phyloP scores from a whole-genome alignment of 2,797 vertebrate genomes.

The Martes flavigula region DNA sequence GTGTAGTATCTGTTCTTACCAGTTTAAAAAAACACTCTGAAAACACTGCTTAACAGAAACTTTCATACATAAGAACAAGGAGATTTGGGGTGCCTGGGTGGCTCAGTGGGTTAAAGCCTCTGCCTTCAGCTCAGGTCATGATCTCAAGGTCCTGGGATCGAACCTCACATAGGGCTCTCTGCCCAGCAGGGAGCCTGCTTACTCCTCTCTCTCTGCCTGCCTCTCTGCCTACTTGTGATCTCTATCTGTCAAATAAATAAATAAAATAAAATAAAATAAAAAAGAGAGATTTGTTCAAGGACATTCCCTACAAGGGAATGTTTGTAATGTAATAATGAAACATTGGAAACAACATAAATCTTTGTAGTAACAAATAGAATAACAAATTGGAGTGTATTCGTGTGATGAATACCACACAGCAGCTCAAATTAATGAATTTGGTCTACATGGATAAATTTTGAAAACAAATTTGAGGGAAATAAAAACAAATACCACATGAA shows the following conservation, averaged over 20 bases:
- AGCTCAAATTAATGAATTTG: background rate
- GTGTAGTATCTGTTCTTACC: no score
- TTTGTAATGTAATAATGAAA: background rate
- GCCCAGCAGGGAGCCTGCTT: no score
- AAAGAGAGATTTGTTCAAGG: background rate
- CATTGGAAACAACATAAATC: background rate
- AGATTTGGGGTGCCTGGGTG: no score
- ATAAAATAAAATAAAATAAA: no score
- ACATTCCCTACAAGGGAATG: background rate
- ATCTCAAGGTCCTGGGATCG: no score
- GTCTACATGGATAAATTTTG: background rate
- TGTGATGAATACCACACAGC: background rate
- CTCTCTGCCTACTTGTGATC: no score
- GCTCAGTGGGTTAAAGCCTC: no score
- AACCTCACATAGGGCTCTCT: no score
- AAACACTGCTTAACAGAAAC: background rate
- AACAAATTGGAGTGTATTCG: background rate
- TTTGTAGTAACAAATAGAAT: background rate
- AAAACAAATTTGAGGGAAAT: conserved; percentile 18
- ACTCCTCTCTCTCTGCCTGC: no score
- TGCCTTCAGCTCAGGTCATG: no score
- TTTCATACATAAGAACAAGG: background rate
- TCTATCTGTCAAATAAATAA: no score
- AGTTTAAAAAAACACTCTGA: background rate
- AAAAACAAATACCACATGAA: background rate